Conservation (phyloP, 2,888 invertebrate genomes). For the Stenodema calcarata region DNA sequence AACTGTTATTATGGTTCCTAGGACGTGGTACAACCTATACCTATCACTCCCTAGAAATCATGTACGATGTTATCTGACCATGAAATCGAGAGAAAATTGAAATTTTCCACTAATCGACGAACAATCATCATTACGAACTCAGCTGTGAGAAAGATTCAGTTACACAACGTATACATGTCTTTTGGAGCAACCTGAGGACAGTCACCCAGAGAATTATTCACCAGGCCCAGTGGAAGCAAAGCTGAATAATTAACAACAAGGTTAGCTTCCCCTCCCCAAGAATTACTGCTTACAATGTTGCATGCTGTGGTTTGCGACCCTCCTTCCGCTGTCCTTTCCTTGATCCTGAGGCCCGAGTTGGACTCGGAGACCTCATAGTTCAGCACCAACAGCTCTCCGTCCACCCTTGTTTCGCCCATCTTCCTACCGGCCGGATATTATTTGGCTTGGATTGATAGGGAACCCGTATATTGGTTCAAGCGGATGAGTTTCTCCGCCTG, state of each 20-base stretch:
- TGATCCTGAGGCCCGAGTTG: not conserved
- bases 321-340: not conserved
- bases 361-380: not conserved
- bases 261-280: not conserved
- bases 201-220: not conserved
- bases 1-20: too few species aligned
- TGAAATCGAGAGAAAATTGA: too few species aligned
- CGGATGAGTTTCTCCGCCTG: not conserved
- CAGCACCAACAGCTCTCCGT: not conserved
- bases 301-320: not conserved
- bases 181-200: not conserved
- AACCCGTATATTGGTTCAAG: not conserved
- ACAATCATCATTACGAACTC: not conserved
- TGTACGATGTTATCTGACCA: too few species aligned
- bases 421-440: not conserved
- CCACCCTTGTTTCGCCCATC: not conserved
- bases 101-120: too few species aligned
- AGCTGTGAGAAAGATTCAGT: not conserved
- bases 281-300: not conserved
- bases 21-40: too few species aligned
- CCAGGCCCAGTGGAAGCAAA: not conserved
- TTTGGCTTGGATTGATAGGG: not conserved
- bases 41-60: too few species aligned
- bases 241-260: not conserved
- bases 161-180: not conserved